Evolutionary conservation across 2,888 invertebrate species (phyloP).

Genomic region (Epicampocera succincta): DNA sequence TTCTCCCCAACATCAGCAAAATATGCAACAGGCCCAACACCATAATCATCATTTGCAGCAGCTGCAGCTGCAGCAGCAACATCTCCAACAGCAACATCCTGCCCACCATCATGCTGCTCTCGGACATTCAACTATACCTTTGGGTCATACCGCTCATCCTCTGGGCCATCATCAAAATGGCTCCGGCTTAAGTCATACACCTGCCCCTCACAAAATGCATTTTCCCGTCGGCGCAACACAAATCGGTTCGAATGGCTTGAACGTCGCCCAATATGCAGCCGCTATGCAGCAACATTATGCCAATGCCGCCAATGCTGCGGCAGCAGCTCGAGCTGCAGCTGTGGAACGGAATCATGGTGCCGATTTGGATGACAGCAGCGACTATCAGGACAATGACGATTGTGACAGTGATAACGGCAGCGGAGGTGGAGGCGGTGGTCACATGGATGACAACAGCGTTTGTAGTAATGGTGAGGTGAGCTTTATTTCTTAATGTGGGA

Average conservation of each 20-base stretch:
- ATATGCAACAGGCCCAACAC: slow-evolving; percentile 66
- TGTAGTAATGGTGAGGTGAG: slow-evolving; percentile 81
- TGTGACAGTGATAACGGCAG: slow-evolving; percentile 79
- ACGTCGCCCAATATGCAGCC: slow-evolving; percentile 79
- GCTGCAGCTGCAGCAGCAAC: slow-evolving; percentile 49
- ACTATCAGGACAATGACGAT: slow-evolving; percentile 79
- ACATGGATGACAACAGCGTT: slow-evolving; percentile 80
- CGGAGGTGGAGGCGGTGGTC: slow-evolving; percentile 72
- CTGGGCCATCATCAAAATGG: slow-evolving; percentile 51
- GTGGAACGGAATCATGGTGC: slow-evolving; percentile 74
- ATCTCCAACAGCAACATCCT: slow-evolving; percentile 60
- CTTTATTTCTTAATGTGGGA: slow-evolving; percentile 76
- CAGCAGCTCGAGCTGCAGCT: slow-evolving; percentile 76
- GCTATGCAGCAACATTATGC: slow-evolving; percentile 80
- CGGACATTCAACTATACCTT: slow-evolving; percentile 46
- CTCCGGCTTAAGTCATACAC: slow-evolving; percentile 31
- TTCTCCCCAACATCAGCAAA: slow-evolving; percentile 59
- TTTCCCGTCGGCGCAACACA: slow-evolving; percentile 76
- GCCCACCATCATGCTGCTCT: slow-evolving; percentile 53
- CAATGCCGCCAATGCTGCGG: slow-evolving; percentile 76
- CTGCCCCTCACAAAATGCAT: slow-evolving; percentile 75
- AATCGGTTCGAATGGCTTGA: slow-evolving; percentile 77
- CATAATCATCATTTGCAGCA: slow-evolving; percentile 57
- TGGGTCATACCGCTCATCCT: slow-evolving; percentile 52
- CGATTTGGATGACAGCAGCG: slow-evolving; percentile 79